Evolutionary conservation across 2,888 invertebrate genomes (phyloP).

Genomic region (Xestia c-nigrum): DNA sequence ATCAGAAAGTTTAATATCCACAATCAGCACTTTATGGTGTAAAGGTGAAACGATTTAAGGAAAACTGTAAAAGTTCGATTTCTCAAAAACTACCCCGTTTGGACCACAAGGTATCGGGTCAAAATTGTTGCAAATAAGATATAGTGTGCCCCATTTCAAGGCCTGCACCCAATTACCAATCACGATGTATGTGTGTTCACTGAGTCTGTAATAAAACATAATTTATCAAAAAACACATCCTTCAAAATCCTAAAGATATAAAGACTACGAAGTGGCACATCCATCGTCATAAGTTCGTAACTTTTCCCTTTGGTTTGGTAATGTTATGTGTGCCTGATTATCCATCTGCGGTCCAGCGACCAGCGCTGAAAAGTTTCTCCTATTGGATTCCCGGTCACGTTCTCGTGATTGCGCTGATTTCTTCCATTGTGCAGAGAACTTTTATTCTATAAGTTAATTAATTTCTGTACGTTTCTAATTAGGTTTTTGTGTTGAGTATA

Average conservation of each 20-base stretch:
- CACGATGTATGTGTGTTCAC: too few species aligned
- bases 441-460: slow-evolving; percentile 59
- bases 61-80: too few species aligned
- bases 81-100: too few species aligned
- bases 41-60: too few species aligned
- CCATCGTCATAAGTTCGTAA: slow-evolving; percentile 34
- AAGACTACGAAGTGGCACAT: slow-evolving; percentile 18
- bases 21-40: too few species aligned
- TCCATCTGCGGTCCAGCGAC: slow-evolving; percentile 36
- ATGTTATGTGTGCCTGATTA: slow-evolving; percentile 31
- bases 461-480: slow-evolving; percentile 43
- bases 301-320: slow-evolving; percentile 32
- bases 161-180: too few species aligned
- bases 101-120: too few species aligned
- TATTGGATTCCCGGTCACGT: slow-evolving; percentile 48
- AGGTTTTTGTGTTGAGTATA: background rate
- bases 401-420: slow-evolving; percentile 45
- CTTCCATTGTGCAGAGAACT: slow-evolving; percentile 38
- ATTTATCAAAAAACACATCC: slow-evolving; percentile 9
- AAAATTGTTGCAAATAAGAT: too few species aligned
- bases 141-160: too few species aligned
- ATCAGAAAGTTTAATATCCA: too few species aligned
- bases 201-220: too few species aligned
- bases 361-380: slow-evolving; percentile 21
- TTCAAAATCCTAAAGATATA: slow-evolving; percentile 11